A percentile compares a stretch with the other conserved stretches of the same genome.
phyloP scores from a whole-genome alignment of 2,113 vertebrate genomes.

The Indicator indicator region DNA sequence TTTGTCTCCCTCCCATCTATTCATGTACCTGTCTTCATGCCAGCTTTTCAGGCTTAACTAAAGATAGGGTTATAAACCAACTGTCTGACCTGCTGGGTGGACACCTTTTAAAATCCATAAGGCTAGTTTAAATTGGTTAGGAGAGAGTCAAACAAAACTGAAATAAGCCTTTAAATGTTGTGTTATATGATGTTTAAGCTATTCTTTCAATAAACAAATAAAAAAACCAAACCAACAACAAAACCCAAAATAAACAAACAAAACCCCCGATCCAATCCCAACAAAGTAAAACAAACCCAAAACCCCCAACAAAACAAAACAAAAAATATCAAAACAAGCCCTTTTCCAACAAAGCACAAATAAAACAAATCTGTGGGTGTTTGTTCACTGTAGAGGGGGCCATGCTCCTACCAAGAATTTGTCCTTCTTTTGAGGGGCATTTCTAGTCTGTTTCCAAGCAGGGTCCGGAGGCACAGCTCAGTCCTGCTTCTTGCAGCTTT shows the following conservation, averaged over 20 bases:
- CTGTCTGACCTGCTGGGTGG: not conserved
- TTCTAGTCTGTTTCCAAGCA: not conserved
- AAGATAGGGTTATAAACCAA: not conserved
- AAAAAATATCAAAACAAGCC: too few relatives aligned
- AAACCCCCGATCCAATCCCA: too few relatives aligned
- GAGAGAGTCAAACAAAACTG: not conserved
- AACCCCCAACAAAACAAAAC: too few relatives aligned
- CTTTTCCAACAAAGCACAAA: not conserved
- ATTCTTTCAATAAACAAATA: not conserved
- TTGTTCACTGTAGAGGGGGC: not conserved
- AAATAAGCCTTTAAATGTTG: not conserved
- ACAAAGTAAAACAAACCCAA: too few relatives aligned
- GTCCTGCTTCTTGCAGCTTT: fast-evolving
- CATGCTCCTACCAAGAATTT: fast-evolving
- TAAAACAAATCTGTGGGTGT: not conserved
- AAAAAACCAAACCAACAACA: too few relatives aligned
- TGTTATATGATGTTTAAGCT: not conserved
- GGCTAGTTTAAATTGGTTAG: not conserved
- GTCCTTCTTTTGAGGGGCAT: not conserved
- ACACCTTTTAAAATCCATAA: not conserved
- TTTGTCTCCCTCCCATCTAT: not conserved
- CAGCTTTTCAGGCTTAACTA: not conserved
- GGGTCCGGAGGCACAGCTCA: not conserved
- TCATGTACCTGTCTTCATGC: not conserved
- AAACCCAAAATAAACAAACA: too few relatives aligned